Conservation (phyloP, 2,888 invertebrate species). For the Drosophila helvetica region DNA sequence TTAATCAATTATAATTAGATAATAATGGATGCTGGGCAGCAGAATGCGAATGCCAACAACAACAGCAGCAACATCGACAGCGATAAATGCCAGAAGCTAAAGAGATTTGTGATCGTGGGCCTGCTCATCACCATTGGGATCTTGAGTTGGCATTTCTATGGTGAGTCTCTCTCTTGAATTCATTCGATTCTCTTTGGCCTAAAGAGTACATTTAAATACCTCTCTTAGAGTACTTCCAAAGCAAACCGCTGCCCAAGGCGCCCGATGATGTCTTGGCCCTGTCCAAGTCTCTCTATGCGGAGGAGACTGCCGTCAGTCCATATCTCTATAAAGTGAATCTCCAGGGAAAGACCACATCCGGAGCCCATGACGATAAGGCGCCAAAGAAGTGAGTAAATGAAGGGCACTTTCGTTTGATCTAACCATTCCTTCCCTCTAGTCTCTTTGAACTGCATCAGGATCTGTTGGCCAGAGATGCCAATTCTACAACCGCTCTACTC, state of each 20-base stretch:
- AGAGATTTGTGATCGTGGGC: slow-evolving; percentile 69
- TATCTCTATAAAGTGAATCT: slow-evolving; percentile 72
- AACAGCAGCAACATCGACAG: slow-evolving; percentile 49
- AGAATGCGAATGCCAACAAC: slow-evolving; percentile 30
- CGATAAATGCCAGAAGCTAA: slow-evolving; percentile 71
- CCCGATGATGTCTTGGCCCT: slow-evolving; percentile 66
- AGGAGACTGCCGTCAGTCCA: slow-evolving; percentile 67
- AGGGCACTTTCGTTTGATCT: background rate
- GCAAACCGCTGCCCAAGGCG: slow-evolving; percentile 62
- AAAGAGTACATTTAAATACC: slow-evolving; percentile 1
- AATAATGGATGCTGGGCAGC: slow-evolving; percentile 55
- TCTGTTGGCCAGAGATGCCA: slow-evolving; percentile 55
- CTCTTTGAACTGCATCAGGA: slow-evolving; percentile 72
- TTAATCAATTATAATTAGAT: slow-evolving; percentile 45
- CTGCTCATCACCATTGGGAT: slow-evolving; percentile 68
- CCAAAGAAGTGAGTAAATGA: slow-evolving; percentile 66
- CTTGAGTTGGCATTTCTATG: slow-evolving; percentile 80
- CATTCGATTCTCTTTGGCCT: background rate
- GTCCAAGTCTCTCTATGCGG: slow-evolving; percentile 64
- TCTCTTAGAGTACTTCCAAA: slow-evolving; percentile 72
- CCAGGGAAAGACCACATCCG: slow-evolving; percentile 74
- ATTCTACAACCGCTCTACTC: slow-evolving; percentile 71
- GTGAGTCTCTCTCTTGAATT: slow-evolving; percentile 46
- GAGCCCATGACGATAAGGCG: slow-evolving; percentile 74
- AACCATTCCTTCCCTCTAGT: slow-evolving; percentile 39